Percentiles rank a stretch among this genome's conserved stretches.
phyloP scores from a whole-genome alignment of 2,888 invertebrate species.

The Drosophila multiciliata region DNA sequence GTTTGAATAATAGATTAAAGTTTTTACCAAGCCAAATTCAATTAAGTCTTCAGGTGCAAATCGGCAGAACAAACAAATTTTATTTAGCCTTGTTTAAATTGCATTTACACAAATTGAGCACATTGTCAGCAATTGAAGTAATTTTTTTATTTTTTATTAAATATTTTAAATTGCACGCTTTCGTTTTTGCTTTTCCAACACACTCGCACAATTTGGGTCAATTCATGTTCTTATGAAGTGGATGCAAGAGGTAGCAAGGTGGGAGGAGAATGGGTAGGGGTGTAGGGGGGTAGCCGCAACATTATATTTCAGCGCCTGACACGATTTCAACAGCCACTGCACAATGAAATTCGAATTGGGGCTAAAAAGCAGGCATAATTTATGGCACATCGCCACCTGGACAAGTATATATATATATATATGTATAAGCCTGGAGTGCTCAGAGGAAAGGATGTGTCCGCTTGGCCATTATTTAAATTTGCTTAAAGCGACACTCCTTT shows the following conservation, averaged over 20 bases:
- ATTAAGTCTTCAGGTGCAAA: too few species aligned
- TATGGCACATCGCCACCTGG: slow-evolving; percentile 72
- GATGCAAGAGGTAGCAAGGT: background rate
- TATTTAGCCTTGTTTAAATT: background rate
- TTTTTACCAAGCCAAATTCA: too few species aligned
- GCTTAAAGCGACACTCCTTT: slow-evolving; percentile 47
- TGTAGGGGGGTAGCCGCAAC: background rate
- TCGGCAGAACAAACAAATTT: background rate
- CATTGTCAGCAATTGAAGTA: slow-evolving; percentile 16
- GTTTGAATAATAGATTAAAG: background rate
- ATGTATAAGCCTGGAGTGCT: background rate
- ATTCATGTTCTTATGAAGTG: slow-evolving; percentile 50
- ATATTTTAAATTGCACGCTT: slow-evolving; percentile 24
- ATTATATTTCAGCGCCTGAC: slow-evolving; percentile 49
- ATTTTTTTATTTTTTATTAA: background rate
- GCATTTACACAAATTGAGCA: slow-evolving; percentile 8
- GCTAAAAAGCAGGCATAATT: slow-evolving; percentile 78
- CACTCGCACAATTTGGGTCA: slow-evolving; percentile 58
- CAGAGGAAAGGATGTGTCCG: slow-evolving; percentile 22
- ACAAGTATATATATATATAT: slow-evolving; percentile 9
- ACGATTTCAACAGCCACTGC: slow-evolving; percentile 53
- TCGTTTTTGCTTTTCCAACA: slow-evolving; percentile 7
- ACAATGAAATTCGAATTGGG: slow-evolving; percentile 70
- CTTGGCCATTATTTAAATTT: slow-evolving; percentile 70
- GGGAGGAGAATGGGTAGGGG: background rate